Evolutionary conservation across 2,797 vertebrate genomes (phyloP), one percentile per base, ranked within the genome.

Genomic region (Luscinia luscinia): DNA sequence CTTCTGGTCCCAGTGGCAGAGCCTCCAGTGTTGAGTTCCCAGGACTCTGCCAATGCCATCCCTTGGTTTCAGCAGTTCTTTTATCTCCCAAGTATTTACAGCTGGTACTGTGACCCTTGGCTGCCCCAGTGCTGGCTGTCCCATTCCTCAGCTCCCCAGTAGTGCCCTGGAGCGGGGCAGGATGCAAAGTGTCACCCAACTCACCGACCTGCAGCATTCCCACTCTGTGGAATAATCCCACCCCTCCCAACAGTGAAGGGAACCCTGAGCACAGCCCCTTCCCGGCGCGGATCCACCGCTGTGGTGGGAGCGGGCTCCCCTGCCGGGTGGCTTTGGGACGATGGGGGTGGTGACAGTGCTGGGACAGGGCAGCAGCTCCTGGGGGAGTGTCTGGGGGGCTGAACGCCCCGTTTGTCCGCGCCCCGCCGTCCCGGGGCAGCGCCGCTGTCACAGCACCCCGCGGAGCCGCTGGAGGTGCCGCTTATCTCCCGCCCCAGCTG

Each of bases 121-220:
- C 63, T 9, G 48, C 34, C 17, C 57, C 16, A 0, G 34, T 34
- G 34, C 34, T 34, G 34, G 34, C 63, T 9, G 48, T 40, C 17
- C 57, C 16, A 0, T 12, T 34, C 26, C 84, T 19, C 51, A 5
- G 36, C n/a, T n/a, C 84, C 30, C 5, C 7, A 14, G 23, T 0
- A 12, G 30, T 2, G 30, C 34, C 46, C 59, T 9, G 51, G 9
- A 17, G 38, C 2, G 1, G 27, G 28, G 46, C 22, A 26, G 30
- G 30, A 46, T 3, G n/a, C 4, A 15, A 38, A 36, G 36, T 3
- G 38, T 27, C 69, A 58, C 22, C 49, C 5, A 5, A 23, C 3
- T n/a, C 61, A 12, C 3, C 1, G 27, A 26, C 43, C 76, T 9
- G 11, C 0, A 1, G 18, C 45, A 22, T 6, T 55, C 30, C 70